A percentile compares a stretch with the other conserved stretches of the same genome.
Evolutionary conservation across 2,797 vertebrate species (phyloP).

Genomic region (Danio kyathit): DNA sequence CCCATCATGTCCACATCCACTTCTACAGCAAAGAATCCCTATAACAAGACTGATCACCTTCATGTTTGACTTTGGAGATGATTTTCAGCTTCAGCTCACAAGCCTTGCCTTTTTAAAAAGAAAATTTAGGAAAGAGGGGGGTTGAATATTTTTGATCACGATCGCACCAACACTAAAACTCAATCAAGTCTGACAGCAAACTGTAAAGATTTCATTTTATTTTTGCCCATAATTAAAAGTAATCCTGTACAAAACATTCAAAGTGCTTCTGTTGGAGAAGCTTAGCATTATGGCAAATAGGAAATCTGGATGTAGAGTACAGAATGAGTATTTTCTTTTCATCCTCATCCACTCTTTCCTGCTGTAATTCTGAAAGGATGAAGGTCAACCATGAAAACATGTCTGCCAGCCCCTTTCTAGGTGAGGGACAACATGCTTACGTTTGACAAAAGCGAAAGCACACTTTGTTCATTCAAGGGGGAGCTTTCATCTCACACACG

Average conservation of each 20-base stretch:
- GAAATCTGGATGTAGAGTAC: conserved; percentile 12
- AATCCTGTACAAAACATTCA: neutral
- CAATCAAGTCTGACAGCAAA: conserved; percentile 9
- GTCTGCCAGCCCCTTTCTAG: conserved; percentile 37
- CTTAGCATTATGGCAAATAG: conserved; percentile 6
- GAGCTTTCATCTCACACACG: conserved; percentile 21
- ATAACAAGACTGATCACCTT: too few species aligned
- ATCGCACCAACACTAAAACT: too few species aligned
- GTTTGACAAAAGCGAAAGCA: conserved; percentile 64
- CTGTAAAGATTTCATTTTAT: conserved; percentile 36
- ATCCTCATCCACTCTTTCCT: conserved; percentile 33
- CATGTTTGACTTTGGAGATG: too few species aligned
- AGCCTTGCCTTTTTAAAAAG: too few species aligned
- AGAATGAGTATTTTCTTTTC: conserved; percentile 46
- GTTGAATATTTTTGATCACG: too few species aligned
- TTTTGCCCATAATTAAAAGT: neutral
- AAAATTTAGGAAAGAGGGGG: too few species aligned
- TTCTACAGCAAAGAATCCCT: too few species aligned
- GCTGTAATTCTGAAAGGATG: conserved; percentile 47
- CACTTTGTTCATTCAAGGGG: conserved; percentile 65
- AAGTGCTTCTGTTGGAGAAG: neutral
- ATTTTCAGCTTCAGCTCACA: too few species aligned
- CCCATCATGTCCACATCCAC: too few species aligned
- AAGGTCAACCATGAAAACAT: conserved; percentile 56
- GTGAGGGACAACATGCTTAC: conserved; percentile 55